These are phyloP conservation scores for Nomada fabriciana DNA, from an alignment of 2,888 invertebrate species.

Conservation along the genomic window DNA sequence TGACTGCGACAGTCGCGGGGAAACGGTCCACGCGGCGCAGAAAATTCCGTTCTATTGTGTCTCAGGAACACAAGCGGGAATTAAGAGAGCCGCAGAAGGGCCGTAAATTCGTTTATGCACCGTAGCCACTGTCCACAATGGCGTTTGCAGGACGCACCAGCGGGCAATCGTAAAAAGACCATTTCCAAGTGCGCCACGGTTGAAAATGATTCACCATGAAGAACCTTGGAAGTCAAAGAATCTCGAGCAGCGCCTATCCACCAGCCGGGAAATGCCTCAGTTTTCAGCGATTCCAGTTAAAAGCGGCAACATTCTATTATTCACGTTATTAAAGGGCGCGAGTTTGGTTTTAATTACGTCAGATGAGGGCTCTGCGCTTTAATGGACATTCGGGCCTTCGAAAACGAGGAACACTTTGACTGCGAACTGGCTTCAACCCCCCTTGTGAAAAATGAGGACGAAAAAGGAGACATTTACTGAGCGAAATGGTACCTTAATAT, in stretches of 20 bases:
- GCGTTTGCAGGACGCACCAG: slow-evolving; percentile 6
- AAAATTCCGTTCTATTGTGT: neutral
- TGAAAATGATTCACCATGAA: slow-evolving; percentile 10
- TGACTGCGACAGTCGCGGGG: neutral
- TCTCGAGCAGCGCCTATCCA: neutral
- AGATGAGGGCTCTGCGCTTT: slow-evolving; percentile 18
- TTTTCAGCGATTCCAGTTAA: slow-evolving; percentile 4
- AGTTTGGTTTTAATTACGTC: slow-evolving; percentile 55
- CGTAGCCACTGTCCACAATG: neutral
- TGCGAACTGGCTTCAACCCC: neutral
- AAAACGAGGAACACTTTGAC: neutral
- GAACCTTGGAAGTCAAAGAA: neutral
- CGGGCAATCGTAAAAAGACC: slow-evolving; percentile 21
- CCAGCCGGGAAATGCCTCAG: neutral
- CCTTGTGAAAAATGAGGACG: neutral
- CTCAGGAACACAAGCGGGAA: slow-evolving; percentile 1
- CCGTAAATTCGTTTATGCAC: slow-evolving; percentile 30
- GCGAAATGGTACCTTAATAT: slow-evolving; percentile 1
- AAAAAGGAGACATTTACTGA: slow-evolving; percentile 1
- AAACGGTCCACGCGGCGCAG: neutral
- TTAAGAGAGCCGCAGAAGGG: slow-evolving; percentile 20
- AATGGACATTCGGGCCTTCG: slow-evolving; percentile 37
- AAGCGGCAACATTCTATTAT: slow-evolving; percentile 42
- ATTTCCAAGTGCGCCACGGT: neutral
- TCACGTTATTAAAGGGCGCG: slow-evolving; percentile 45